These are phyloP conservation scores for Ditylenchus dipsaci DNA, from an alignment of 1,140 invertebrate genomes.

Conservation along the genomic window DNA sequence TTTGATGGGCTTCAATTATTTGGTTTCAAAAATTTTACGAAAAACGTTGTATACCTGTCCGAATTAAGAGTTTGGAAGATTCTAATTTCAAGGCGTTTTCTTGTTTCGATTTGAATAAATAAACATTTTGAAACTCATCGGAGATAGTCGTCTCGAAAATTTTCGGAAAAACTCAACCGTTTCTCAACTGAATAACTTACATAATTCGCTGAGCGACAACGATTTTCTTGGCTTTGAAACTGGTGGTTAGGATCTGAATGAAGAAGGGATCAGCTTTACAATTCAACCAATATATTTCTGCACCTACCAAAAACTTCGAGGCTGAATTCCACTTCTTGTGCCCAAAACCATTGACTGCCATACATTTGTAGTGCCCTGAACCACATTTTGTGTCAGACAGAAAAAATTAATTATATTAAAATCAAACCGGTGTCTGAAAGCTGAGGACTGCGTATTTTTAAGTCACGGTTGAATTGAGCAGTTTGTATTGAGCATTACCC, in stretches of 20 bases:
- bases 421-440: conserved; percentile 12
- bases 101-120: too few relatives aligned
- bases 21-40: too few relatives aligned
- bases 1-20: too few relatives aligned
- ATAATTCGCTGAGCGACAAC: not conserved
- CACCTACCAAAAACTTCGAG: conserved; percentile 23
- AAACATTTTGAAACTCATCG: too few relatives aligned
- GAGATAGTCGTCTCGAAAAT: too few relatives aligned
- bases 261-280: not conserved
- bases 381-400: not conserved
- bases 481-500: conserved; percentile 6
- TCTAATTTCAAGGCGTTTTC: too few relatives aligned
- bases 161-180: too few relatives aligned
- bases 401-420: not conserved
- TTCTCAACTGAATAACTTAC: not conserved
- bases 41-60: too few relatives aligned
- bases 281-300: too few relatives aligned
- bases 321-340: conserved; percentile 22
- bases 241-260: not conserved
- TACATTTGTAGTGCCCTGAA: conserved; percentile 9
- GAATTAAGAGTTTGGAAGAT: too few relatives aligned
- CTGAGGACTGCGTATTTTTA: conserved; percentile 23
- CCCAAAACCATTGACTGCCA: conserved; percentile 30
- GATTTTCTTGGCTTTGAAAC: not conserved
- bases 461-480: conserved; percentile 22